Conservation (phyloP, 2,797 vertebrate genomes). For the Pristis pectinata region DNA sequence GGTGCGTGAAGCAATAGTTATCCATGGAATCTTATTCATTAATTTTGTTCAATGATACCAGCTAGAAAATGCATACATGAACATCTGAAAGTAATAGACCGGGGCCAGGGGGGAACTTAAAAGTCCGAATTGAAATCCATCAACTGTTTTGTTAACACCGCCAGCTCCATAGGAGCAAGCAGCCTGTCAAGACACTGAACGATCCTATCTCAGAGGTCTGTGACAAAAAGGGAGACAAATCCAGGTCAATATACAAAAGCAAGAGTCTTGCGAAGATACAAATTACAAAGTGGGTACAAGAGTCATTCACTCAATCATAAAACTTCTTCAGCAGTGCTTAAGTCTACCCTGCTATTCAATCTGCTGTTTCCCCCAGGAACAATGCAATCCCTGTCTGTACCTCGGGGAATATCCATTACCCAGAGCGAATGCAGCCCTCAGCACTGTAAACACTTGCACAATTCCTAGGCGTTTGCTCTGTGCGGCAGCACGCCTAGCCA, state of each 20-base stretch:
- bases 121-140: not conserved
- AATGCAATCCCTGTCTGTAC: not conserved
- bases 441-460: not conserved
- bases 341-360: not conserved
- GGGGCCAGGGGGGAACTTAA: not conserved
- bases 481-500: not conserved
- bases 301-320: slow-evolving; percentile 1
- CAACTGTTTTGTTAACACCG: not conserved
- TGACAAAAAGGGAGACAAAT: not conserved
- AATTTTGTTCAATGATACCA: not conserved
- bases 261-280: not conserved
- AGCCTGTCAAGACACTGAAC: not conserved
- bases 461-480: not conserved
- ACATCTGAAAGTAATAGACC: not conserved
- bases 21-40: not conserved
- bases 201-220: not conserved
- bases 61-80: not conserved
- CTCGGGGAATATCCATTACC: slow-evolving; percentile 32
- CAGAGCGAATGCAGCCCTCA: not conserved
- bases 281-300: not conserved
- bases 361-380: not conserved
- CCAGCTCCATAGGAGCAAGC: too few relatives aligned
- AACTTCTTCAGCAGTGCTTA: not conserved
- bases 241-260: not conserved
- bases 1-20: not conserved